Conservation (phyloP, 1,140 invertebrate species). For the Drosophila burlai region DNA sequence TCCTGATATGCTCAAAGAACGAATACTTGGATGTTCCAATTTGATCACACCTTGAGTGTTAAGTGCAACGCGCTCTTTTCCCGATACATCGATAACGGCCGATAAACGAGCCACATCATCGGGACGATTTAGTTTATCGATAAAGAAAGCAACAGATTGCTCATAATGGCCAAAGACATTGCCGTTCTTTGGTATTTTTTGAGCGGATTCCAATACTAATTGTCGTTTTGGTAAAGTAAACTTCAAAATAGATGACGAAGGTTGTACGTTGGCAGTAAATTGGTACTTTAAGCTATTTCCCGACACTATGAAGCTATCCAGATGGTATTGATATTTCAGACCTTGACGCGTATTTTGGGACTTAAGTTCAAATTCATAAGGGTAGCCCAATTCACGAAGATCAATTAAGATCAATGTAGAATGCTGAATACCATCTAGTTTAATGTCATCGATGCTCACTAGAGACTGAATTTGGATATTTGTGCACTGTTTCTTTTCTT, state of each 20-base stretch:
- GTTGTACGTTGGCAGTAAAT: conserved; percentile 88
- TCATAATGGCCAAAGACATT: conserved; percentile 79
- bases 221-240: conserved; percentile 89
- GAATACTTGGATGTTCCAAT: conserved; percentile 88
- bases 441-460: conserved; percentile 50
- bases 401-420: conserved; percentile 88
- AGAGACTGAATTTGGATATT: conserved; percentile 89
- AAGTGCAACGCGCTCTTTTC: conserved; percentile 85
- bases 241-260: conserved; percentile 87
- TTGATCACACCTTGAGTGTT: conserved; percentile 87
- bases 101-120: conserved; percentile 86
- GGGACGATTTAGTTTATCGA: conserved; percentile 90
- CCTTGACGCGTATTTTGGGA: conserved; percentile 87
- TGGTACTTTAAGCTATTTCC: conserved; percentile 90
- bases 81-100: conserved; percentile 54
- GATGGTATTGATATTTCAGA: conserved; percentile 87
- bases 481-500: conserved; percentile 91
- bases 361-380: conserved; percentile 90
- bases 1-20: conserved; percentile 86
- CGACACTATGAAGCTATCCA: conserved; percentile 89
- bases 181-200: conserved; percentile 84
- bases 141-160: conserved; percentile 87
- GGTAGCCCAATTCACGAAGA: conserved; percentile 89
- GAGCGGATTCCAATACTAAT: conserved; percentile 87
- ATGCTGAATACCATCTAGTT: conserved; percentile 85